phyloP scores from a whole-genome alignment of 2,113 vertebrate species.

The Dryoscopus gambensis region DNA sequence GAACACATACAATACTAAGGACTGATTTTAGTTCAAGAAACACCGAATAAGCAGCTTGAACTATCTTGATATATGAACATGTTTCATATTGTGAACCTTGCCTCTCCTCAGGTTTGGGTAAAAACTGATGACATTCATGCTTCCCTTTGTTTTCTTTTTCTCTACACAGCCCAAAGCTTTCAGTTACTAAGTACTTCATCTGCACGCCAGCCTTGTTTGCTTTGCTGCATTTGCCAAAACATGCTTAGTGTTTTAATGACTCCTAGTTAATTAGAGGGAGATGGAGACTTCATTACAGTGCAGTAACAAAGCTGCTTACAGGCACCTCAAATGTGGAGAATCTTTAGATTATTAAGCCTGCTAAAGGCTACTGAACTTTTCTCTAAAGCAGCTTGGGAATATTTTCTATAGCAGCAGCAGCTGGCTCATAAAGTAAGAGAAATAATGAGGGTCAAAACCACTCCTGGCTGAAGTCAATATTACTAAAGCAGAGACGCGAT shows the following conservation, averaged over 20 bases:
- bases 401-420: not conserved
- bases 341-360: not conserved
- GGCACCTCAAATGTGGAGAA: not conserved
- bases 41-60: not conserved
- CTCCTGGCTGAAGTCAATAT: not conserved
- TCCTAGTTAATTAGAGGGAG: conserved; percentile 20
- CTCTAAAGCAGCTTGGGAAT: not conserved
- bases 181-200: conserved; percentile 31
- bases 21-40: not conserved
- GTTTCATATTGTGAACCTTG: not conserved
- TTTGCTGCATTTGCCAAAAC: conserved; percentile 41
- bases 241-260: conserved; percentile 51
- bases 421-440: not conserved
- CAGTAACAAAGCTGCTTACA: not conserved
- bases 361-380: not conserved
- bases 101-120: not conserved
- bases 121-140: not conserved
- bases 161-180: not conserved
- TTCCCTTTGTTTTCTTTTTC: not conserved
- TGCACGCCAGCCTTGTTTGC: conserved; percentile 5
- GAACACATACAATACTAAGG: not conserved
- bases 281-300: not conserved
- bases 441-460: not conserved
- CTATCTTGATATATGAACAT: not conserved
- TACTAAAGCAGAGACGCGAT: not conserved